Evolutionary conservation across 2,113 vertebrate genomes (phyloP).

Genomic region (Siniperca knerii): DNA sequence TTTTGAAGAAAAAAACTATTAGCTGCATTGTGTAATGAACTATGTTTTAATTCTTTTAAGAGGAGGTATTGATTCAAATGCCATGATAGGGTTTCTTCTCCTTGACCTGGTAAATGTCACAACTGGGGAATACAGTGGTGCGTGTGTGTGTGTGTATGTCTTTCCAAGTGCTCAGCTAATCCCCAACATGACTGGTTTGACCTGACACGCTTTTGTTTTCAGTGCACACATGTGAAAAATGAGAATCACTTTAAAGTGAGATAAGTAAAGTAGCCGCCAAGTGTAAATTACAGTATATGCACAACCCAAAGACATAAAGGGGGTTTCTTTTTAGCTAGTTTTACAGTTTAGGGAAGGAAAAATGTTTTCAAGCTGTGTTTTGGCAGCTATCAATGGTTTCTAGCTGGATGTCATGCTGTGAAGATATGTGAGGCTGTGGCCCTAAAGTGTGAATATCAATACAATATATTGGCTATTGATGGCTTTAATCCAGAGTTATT

Average conservation of each 20-base stretch:
- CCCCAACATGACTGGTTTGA: slow-evolving; percentile 52
- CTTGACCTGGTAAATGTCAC: slow-evolving; percentile 65
- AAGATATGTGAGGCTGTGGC: not conserved
- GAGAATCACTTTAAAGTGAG: slow-evolving; percentile 39
- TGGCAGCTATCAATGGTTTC: not conserved
- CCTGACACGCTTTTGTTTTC: slow-evolving; percentile 68
- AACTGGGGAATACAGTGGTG: slow-evolving; percentile 44
- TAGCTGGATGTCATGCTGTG: not conserved
- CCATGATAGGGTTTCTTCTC: slow-evolving; percentile 34
- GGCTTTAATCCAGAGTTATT: not conserved
- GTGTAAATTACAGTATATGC: not conserved
- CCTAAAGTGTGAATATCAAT: not conserved
- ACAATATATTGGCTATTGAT: not conserved
- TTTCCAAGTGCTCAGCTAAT: slow-evolving; percentile 54
- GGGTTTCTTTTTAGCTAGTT: not conserved
- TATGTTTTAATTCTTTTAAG: slow-evolving; percentile 58
- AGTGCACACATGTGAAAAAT: slow-evolving; percentile 18
- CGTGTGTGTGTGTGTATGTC: slow-evolving; percentile 13
- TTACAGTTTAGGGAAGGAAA: not conserved
- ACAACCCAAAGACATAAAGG: not conserved
- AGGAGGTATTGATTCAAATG: slow-evolving; percentile 56
- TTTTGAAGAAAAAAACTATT: slow-evolving; percentile 7
- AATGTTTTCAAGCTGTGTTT: not conserved
- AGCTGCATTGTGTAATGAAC: slow-evolving; percentile 47
- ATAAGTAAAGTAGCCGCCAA: slow-evolving; percentile 4